A percentile compares a stretch with the other conserved stretches of the same genome.
Conservation (phyloP, 2,113 vertebrate genomes). For the Passer domesticus region DNA sequence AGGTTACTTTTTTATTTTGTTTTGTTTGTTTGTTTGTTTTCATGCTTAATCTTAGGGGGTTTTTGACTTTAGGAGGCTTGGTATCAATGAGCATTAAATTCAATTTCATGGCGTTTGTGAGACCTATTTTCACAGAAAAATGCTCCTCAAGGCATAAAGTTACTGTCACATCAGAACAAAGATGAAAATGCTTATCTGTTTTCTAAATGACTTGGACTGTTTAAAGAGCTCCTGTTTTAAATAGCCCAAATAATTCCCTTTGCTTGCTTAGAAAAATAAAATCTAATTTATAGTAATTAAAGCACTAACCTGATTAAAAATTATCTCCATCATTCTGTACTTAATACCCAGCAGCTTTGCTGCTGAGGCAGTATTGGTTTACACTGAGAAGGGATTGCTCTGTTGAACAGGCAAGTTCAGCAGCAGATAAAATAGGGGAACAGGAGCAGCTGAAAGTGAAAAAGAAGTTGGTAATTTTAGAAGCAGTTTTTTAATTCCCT, state of each 20-base stretch:
- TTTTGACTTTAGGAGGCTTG: not conserved
- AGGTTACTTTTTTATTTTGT: not conserved
- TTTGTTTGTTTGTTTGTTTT: not conserved
- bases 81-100: not conserved
- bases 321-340: slow-evolving; percentile 16
- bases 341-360: slow-evolving; percentile 21
- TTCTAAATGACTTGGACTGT: not conserved
- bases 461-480: not conserved
- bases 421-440: not conserved
- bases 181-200: not conserved
- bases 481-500: not conserved
- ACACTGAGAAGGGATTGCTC: not conserved
- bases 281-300: slow-evolving; percentile 61
- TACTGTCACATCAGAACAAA: not conserved
- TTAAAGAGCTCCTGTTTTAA: not conserved
- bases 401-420: not conserved
- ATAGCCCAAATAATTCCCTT: not conserved
- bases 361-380: not conserved
- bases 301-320: slow-evolving; percentile 60
- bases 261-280: slow-evolving; percentile 39
- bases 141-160: not conserved
- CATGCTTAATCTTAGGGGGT: not conserved
- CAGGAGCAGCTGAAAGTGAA: not conserved
- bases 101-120: not conserved
- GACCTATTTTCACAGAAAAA: not conserved